phyloP scores from a whole-genome alignment of 2,113 vertebrate genomes.

The Colius striatus region DNA sequence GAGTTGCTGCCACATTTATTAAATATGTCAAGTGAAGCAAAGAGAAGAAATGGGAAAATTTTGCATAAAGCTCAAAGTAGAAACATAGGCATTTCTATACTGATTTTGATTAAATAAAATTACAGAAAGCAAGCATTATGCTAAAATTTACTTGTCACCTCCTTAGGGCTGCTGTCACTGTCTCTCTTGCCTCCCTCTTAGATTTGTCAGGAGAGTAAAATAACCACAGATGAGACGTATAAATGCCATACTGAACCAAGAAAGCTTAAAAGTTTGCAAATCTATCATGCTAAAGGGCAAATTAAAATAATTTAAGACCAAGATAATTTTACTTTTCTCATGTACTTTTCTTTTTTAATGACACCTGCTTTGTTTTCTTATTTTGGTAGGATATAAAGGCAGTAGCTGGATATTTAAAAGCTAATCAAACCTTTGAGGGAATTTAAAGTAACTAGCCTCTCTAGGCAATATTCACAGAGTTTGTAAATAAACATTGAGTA shows the following conservation, averaged over 20 bases:
- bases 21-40: neutral
- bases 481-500: neutral
- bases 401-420: neutral
- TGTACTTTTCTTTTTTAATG: neutral
- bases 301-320: neutral
- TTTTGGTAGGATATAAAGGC: neutral
- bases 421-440: neutral
- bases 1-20: neutral
- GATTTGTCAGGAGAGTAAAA: neutral
- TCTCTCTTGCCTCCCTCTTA: neutral
- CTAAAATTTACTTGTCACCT: neutral
- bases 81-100: neutral
- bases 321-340: neutral
- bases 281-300: neutral
- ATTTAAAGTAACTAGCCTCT: neutral
- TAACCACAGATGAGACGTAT: neutral
- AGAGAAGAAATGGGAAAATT: neutral
- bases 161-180: neutral
- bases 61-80: neutral
- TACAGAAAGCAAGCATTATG: neutral
- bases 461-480: neutral
- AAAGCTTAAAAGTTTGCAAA: neutral
- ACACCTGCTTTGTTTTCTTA: neutral
- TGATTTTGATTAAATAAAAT: constrained; percentile 7
- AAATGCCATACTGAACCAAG: neutral